Base-by-base conservation (phyloP, 2,888 invertebrate species). In the Muscina levida region DNA sequence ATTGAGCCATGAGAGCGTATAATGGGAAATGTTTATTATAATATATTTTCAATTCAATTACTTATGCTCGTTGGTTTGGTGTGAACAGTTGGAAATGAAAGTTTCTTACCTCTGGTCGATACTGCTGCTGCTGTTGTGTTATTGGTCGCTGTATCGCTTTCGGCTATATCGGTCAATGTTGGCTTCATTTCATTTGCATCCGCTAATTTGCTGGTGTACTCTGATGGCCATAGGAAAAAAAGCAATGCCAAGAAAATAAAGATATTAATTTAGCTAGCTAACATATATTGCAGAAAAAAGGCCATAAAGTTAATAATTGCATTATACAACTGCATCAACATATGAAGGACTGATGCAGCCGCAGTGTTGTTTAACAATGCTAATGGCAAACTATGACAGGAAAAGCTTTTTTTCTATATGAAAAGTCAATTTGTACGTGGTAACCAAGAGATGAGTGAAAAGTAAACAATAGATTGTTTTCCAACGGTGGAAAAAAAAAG, bases 161-260 rank as follows among this genome's bases (percentile, higher is more conserved):
- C 89, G 48, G 87, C 86, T 65, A 89, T 89, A 79, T 89, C 88
- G 59, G 87, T 85, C 74, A 89, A 84, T 10, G 85, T 85, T 75
- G 86, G 83, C 51, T 79, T 84, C 13, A 85, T 85, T 53, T 88
- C 80, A 84, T 68, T 79, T 77, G 76, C 83, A 81, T 77, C 82
- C 83, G 84, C 67, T 70, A 83, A 70, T 84, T 86, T 76, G 65
- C 81, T 81, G 79, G 82, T 78, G 22, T 84, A 86, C 76, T 87
- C 87, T 88, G 83, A 71, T 76, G 53, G 42, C 1, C 37, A 72
- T 44, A 65, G 2, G 39, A 42, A 48, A 68, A 37, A 46, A 44
- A 19, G 22, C 0, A 53, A 24, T 22, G 6, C 13, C 42, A 71
- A 75, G 31, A 11, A 73, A 73, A 66, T 37, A 37, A 15, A 57